Conservation (phyloP, 64 coral and sea anemone species). For the Acropora tenuis region DNA sequence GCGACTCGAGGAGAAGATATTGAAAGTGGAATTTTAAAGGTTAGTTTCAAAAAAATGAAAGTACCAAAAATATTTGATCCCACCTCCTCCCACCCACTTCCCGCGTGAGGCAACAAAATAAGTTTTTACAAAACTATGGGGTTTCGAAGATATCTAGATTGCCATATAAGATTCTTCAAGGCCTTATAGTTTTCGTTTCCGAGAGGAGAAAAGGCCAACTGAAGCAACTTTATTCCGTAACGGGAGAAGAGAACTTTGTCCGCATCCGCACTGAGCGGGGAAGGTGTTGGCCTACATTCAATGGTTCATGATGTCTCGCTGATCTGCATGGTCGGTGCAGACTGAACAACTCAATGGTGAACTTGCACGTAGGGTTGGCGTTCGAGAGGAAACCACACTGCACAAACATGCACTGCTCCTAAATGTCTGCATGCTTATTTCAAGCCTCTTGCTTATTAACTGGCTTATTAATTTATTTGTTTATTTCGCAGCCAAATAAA, state of each 20-base stretch:
- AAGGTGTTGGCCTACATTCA: neutral
- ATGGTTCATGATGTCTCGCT: neutral
- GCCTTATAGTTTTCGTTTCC: neutral
- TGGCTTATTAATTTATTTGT: too few species aligned
- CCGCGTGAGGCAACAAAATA: neutral
- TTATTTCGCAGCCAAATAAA: too few species aligned
- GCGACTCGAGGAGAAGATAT: neutral
- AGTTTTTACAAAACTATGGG: neutral
- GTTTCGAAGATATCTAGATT: neutral
- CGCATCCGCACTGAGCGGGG: neutral
- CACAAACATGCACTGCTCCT: too few species aligned
- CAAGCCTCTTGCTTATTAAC: too few species aligned
- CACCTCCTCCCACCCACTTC: neutral
- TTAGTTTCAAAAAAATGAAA: neutral
- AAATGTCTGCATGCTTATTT: too few species aligned
- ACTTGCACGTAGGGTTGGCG: neutral
- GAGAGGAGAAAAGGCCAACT: neutral
- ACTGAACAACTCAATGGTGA: neutral
- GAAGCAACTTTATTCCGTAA: neutral
- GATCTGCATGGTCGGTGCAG: neutral
- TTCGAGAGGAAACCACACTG: neutral
- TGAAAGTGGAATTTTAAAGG: neutral
- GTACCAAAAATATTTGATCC: neutral
- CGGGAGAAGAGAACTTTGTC: neutral
- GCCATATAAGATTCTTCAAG: neutral